These are phyloP conservation scores for Abrostola triplasia DNA, from an alignment of 2,888 invertebrate species.

Conservation along the genomic window DNA sequence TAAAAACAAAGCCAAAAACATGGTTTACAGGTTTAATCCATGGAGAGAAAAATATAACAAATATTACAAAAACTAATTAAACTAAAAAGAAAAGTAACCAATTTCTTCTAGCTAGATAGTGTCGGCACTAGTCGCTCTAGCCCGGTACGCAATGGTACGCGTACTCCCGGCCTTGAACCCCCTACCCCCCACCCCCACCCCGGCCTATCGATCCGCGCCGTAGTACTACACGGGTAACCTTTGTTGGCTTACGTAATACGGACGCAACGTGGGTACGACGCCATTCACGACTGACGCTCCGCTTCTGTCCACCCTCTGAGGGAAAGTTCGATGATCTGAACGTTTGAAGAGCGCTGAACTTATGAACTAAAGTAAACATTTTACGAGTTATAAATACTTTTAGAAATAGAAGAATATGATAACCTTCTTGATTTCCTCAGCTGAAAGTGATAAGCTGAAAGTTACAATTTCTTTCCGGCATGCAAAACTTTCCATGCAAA, in stretches of 20 bases:
- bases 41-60: too few relatives aligned
- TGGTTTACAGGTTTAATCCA: too few relatives aligned
- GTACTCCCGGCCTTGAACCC: constrained; percentile 66
- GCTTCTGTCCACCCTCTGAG: constrained; percentile 8
- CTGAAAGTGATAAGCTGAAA: too few relatives aligned
- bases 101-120: background rate
- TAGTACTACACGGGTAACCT: constrained; percentile 54
- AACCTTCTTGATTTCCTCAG: too few relatives aligned
- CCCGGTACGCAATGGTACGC: constrained; percentile 66
- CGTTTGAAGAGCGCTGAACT: constrained; percentile 6
- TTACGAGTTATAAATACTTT: background rate
- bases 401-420: background rate
- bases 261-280: constrained; percentile 17
- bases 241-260: constrained; percentile 41
- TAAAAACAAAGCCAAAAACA: too few relatives aligned
- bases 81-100: too few relatives aligned
- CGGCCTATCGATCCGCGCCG: constrained; percentile 59
- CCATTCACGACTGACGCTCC: constrained; percentile 28
- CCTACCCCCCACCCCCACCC: constrained; percentile 21
- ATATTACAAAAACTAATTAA: too few relatives aligned
- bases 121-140: constrained; percentile 13
- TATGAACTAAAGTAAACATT: background rate
- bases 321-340: background rate
- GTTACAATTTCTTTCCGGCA: too few relatives aligned
- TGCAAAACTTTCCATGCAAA: too few relatives aligned